A percentile compares a stretch with the other conserved stretches of the same genome.
Evolutionary conservation across 2,113 vertebrate species (phyloP).

Genomic region (Panthera uncia): DNA sequence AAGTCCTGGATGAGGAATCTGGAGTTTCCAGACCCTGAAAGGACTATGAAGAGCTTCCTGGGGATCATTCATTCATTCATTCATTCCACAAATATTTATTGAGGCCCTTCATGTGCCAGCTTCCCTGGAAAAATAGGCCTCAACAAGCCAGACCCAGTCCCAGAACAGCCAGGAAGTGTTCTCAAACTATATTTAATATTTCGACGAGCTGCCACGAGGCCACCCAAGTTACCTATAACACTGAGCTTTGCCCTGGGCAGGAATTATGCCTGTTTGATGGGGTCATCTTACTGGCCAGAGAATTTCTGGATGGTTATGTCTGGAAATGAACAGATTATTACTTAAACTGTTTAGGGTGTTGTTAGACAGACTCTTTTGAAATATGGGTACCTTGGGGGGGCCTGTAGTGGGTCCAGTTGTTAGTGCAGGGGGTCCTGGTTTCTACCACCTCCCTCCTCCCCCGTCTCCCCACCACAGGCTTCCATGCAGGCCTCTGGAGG

Average conservation of each 20-base stretch:
- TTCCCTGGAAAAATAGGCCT: slow-evolving; percentile 28
- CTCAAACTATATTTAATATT: slow-evolving; percentile 55
- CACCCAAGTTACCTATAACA: slow-evolving; percentile 64
- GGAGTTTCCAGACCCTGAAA: not conserved
- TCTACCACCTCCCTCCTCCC: not conserved
- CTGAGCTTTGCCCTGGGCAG: not conserved
- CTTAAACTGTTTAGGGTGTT: not conserved
- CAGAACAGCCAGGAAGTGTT: slow-evolving; percentile 13
- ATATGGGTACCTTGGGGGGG: not conserved
- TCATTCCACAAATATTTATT: not conserved
- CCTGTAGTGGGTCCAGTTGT: not conserved
- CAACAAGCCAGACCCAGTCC: slow-evolving; percentile 31
- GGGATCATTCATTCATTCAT: not conserved
- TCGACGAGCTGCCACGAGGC: slow-evolving; percentile 48
- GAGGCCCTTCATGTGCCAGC: not conserved
- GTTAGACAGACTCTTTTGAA: slow-evolving; percentile 11
- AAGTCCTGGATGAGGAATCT: not conserved
- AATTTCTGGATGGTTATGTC: slow-evolving; percentile 8
- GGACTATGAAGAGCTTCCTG: not conserved
- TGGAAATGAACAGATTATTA: not conserved
- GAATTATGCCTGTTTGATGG: not conserved
- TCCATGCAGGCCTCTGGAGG: not conserved
- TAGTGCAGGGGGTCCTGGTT: not conserved
- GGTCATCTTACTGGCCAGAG: not conserved
- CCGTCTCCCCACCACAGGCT: not conserved